A percentile compares a stretch with the other conserved stretches of the same genome.
These are phyloP conservation scores for Microcebus griseorufus DNA, from an alignment of 2,113 vertebrate species.

Conservation along the genomic window DNA sequence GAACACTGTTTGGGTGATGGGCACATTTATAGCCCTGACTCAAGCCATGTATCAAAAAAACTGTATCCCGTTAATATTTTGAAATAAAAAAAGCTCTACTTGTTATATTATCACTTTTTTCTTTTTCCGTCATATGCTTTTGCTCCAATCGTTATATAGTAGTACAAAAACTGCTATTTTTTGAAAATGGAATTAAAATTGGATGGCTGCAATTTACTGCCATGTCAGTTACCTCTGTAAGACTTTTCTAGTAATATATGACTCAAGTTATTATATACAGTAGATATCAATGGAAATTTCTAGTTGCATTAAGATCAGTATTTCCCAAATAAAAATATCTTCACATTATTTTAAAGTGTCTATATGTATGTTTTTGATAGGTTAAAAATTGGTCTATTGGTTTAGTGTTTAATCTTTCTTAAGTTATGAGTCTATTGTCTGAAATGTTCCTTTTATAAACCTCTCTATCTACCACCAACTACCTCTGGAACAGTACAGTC, in stretches of 20 bases:
- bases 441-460: background rate
- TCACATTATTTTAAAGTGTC: background rate
- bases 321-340: background rate
- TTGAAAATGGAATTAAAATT: constrained; percentile 1
- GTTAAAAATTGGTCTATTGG: background rate
- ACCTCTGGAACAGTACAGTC: background rate
- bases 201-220: background rate
- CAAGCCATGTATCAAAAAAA: too few species aligned
- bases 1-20: too few species aligned
- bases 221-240: background rate
- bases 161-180: background rate
- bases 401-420: background rate
- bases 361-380: background rate
- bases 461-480: background rate
- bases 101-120: background rate
- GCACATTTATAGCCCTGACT: too few species aligned
- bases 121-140: background rate
- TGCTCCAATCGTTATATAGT: background rate
- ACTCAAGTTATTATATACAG: background rate
- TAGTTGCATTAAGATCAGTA: background rate
- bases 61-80: too few species aligned
- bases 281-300: background rate
- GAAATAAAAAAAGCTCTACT: background rate
- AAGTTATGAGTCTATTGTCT: background rate
- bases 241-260: background rate